Conservation (phyloP, 2,113 vertebrate genomes). For the Pantherophis guttatus region DNA sequence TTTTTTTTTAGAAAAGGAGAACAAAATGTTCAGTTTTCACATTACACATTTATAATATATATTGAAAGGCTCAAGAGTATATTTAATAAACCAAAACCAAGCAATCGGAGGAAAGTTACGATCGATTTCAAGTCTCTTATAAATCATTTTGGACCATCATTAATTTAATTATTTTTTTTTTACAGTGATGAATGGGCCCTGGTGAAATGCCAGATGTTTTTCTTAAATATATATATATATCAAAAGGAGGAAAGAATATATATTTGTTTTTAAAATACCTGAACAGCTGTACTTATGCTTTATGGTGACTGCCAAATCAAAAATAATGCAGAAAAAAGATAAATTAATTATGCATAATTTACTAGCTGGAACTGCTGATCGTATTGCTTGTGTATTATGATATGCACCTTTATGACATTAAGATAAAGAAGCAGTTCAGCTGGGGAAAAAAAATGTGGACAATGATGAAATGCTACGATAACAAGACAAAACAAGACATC, state of each 20-base stretch:
- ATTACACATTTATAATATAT: conserved; percentile 76
- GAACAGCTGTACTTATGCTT: conserved; percentile 80
- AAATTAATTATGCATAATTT: conserved; percentile 99
- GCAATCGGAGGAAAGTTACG: conserved; percentile 72
- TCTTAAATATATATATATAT: conserved; percentile 66
- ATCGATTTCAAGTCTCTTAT: conserved; percentile 74
- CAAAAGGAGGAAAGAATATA: conserved; percentile 65
- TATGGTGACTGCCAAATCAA: conserved; percentile 82
- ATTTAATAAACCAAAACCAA: conserved; percentile 76
- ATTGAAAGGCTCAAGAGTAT: conserved; percentile 84
- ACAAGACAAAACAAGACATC: conserved; percentile 63
- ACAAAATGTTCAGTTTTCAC: conserved; percentile 77
- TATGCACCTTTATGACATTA: conserved; percentile 89
- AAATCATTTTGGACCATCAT: conserved; percentile 77
- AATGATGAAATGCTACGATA: conserved; percentile 88
- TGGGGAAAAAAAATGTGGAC: conserved; percentile 69
- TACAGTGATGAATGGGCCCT: conserved; percentile 61
- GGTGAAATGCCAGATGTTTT: conserved; percentile 62
- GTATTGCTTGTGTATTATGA: conserved; percentile 92
- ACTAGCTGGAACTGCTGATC: conserved; percentile 94
- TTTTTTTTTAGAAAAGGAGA: conserved; percentile 55
- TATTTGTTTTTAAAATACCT: conserved; percentile 79
- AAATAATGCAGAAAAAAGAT: conserved; percentile 76
- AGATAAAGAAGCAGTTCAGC: conserved; percentile 96
- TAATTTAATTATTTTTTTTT: conserved; percentile 43